phyloP scores from a whole-genome alignment of 2,113 vertebrate genomes.

The Aspidoscelis tigris region DNA sequence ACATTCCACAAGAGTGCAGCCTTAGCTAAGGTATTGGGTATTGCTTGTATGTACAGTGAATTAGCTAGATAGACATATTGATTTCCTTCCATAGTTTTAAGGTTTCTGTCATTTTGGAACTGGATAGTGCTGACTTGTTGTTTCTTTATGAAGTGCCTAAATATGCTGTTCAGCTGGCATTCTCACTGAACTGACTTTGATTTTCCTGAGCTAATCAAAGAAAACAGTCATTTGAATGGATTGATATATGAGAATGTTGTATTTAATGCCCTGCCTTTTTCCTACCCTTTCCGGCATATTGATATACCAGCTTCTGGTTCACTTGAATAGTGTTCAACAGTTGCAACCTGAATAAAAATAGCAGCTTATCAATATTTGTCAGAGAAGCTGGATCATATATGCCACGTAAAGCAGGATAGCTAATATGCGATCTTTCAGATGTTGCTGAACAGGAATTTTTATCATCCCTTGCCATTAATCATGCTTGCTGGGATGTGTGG shows the following conservation, averaged over 20 bases:
- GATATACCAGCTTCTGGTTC: background rate
- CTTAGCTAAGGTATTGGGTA: slow-evolving; percentile 15
- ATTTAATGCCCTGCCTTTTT: background rate
- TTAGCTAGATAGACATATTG: background rate
- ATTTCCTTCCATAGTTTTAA: background rate
- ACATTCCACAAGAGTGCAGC: slow-evolving; percentile 49
- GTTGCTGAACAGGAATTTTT: no score
- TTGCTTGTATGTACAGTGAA: background rate
- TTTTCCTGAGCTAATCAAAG: background rate
- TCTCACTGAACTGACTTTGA: background rate
- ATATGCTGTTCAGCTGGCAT: background rate
- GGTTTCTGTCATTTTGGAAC: background rate
- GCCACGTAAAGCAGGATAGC: background rate
- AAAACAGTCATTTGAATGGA: background rate
- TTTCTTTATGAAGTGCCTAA: background rate
- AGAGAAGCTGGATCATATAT: background rate
- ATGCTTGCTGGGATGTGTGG: no score
- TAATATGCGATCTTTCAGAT: no score
- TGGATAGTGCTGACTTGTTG: background rate
- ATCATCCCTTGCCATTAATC: no score
- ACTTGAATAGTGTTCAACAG: background rate
- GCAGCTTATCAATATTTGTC: background rate
- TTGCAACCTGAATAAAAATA: background rate
- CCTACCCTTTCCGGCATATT: background rate
- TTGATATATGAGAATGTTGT: background rate